A percentile compares a stretch with the other conserved stretches of the same genome.
These are phyloP conservation scores for Agrilus cyanescens DNA, from an alignment of 2,888 invertebrate species.

Conservation along the genomic window DNA sequence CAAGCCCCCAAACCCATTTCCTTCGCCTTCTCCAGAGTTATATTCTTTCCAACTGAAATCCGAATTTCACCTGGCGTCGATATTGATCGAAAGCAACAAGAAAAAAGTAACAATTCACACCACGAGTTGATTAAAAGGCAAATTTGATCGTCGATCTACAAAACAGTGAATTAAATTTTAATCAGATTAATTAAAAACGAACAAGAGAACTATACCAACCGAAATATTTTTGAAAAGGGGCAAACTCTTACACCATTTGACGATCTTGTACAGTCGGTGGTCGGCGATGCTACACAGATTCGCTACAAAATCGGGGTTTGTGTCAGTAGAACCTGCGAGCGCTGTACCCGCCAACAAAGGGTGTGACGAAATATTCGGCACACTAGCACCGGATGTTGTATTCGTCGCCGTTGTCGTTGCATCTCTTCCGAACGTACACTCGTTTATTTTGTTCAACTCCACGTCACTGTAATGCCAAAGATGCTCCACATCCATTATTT, in stretches of 20 bases:
- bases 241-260: constrained; percentile 96
- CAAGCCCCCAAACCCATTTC: constrained; percentile 73
- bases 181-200: not conserved
- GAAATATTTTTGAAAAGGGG: constrained; percentile 94
- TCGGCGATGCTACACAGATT: constrained; percentile 91
- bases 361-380: constrained; percentile 38
- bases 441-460: constrained; percentile 55
- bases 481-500: constrained; percentile 94
- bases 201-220: constrained; percentile 42
- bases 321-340: constrained; percentile 40
- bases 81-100: constrained; percentile 90
- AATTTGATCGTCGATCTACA: constrained; percentile 94
- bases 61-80: constrained; percentile 81
- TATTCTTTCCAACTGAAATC: constrained; percentile 47
- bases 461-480: constrained; percentile 89
- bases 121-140: constrained; percentile 93
- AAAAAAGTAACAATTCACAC: constrained; percentile 86
- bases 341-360: constrained; percentile 45
- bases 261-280: constrained; percentile 90
- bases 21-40: constrained; percentile 52
- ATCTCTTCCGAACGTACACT: constrained; percentile 30
- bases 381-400: constrained; percentile 27
- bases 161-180: constrained; percentile 12
- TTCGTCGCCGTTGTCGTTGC: constrained; percentile 10
- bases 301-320: constrained; percentile 74